These are phyloP conservation scores for Spisula solida DNA, from an alignment of 2,888 invertebrate species.

Conservation along the genomic window DNA sequence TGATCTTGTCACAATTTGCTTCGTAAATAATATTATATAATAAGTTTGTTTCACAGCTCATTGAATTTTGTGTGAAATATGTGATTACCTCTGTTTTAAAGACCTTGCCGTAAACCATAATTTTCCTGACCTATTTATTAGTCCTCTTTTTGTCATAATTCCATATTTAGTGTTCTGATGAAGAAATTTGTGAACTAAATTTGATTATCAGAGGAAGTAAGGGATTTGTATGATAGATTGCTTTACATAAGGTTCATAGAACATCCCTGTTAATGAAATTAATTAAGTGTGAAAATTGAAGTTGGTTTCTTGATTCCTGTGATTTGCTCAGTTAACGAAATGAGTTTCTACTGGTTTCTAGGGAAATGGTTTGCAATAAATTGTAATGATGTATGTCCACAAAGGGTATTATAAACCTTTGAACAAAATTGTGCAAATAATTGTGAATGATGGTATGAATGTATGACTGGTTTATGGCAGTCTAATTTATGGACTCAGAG, in stretches of 20 bases:
- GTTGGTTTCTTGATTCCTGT: constrained; percentile 21
- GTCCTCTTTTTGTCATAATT: neutral
- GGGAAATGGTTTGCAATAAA: constrained; percentile 26
- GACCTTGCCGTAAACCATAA: too few relatives aligned
- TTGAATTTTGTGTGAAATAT: too few relatives aligned
- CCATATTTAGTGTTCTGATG: neutral
- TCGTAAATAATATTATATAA: too few relatives aligned
- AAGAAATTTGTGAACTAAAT: constrained; percentile 2
- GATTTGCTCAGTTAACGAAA: constrained; percentile 36
- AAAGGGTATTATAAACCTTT: constrained; percentile 14
- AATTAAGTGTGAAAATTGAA: constrained; percentile 22
- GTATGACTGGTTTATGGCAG: neutral
- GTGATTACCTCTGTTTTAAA: too few relatives aligned
- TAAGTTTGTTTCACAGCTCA: too few relatives aligned
- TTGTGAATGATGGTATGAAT: constrained; percentile 31
- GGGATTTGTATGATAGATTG: constrained; percentile 4
- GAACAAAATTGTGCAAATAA: constrained; percentile 29
- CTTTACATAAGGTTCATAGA: constrained; percentile 11
- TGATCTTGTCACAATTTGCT: too few relatives aligned
- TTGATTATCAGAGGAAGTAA: neutral
- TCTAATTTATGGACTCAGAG: neutral
- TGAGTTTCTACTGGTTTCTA: constrained; percentile 20
- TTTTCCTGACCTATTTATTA: too few relatives aligned
- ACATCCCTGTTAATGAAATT: constrained; percentile 4
- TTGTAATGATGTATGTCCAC: constrained; percentile 34